Conservation (phyloP, 2,888 invertebrate species). For the Caenorhabditis sp. region DNA sequence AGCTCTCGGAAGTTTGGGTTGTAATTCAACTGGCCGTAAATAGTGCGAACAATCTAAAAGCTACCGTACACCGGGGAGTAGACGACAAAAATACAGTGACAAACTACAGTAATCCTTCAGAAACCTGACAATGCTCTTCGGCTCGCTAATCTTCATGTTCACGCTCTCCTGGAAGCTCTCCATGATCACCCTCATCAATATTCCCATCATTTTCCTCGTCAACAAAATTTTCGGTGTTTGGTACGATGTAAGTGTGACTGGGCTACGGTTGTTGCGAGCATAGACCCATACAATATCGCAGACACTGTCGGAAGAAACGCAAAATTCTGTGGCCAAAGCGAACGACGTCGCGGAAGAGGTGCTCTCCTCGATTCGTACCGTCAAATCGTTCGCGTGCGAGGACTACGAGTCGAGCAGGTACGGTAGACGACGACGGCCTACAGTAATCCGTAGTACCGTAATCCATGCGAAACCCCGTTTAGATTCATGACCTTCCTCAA, state of each 20-base stretch:
- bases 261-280: not conserved
- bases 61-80: too few relatives aligned
- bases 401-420: slow-evolving; percentile 76
- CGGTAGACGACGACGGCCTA: too few relatives aligned
- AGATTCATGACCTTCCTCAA: slow-evolving; percentile 74
- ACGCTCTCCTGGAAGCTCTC: slow-evolving; percentile 80
- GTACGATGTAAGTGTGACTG: slow-evolving; percentile 80
- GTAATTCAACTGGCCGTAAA: too few relatives aligned
- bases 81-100: too few relatives aligned
- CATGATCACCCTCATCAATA: slow-evolving; percentile 80
- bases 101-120: slow-evolving; percentile 61
- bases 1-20: too few relatives aligned
- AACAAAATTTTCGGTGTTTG: slow-evolving; percentile 80
- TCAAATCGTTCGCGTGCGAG: slow-evolving; percentile 81
- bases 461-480: not conserved
- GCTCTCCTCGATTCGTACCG: slow-evolving; percentile 80
- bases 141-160: slow-evolving; percentile 80
- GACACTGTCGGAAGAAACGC: slow-evolving; percentile 80
- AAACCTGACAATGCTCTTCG: slow-evolving; percentile 79
- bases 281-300: slow-evolving; percentile 58
- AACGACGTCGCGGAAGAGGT: slow-evolving; percentile 81
- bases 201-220: slow-evolving; percentile 80
- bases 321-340: slow-evolving; percentile 80
- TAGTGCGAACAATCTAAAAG: too few relatives aligned
- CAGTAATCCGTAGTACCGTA: too few relatives aligned